A percentile compares a stretch with the other conserved stretches of the same genome.
These are phyloP conservation scores for Stichopus chloronotus DNA, from an alignment of 35 echinoderm and acorn worm genomes.

Conservation along the genomic window DNA sequence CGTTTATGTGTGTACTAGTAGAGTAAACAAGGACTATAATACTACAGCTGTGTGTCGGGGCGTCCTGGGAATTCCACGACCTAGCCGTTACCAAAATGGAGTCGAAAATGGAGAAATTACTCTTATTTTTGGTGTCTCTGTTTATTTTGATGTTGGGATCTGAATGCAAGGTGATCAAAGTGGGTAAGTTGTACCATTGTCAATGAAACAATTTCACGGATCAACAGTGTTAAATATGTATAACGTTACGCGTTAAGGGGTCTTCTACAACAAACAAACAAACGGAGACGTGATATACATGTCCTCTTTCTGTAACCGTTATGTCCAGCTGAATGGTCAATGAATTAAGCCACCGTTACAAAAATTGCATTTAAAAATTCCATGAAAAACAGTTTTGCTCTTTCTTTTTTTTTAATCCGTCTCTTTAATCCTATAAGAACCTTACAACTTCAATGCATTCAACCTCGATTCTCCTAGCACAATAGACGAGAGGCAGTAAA, in stretches of 20 bases:
- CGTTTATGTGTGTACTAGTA: too few relatives aligned
- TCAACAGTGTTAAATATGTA: slow-evolving; percentile 8
- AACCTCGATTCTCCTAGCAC: too few relatives aligned
- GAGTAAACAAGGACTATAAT: too few relatives aligned
- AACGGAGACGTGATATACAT: background rate
- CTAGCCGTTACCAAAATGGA: background rate
- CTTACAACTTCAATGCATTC: too few relatives aligned
- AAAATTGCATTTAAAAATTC: too few relatives aligned
- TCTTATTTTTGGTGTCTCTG: background rate
- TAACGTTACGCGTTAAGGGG: background rate
- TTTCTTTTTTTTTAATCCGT: too few relatives aligned
- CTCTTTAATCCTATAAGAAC: too few relatives aligned
- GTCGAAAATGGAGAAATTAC: slow-evolving; percentile 26
- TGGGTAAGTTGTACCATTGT: background rate
- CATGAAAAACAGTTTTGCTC: too few relatives aligned
- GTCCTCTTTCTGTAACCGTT: too few relatives aligned
- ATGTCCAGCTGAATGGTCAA: too few relatives aligned
- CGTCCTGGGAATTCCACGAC: background rate
- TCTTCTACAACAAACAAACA: slow-evolving; percentile 6
- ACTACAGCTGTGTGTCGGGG: background rate
- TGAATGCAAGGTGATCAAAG: slow-evolving; percentile 9
- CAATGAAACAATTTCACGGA: background rate
- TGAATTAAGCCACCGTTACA: too few relatives aligned
- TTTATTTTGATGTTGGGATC: background rate
- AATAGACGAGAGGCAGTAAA: too few relatives aligned